These are phyloP conservation scores for Petrocephalus microphthalmus DNA, from an alignment of 2,113 vertebrate species.

Conservation along the genomic window DNA sequence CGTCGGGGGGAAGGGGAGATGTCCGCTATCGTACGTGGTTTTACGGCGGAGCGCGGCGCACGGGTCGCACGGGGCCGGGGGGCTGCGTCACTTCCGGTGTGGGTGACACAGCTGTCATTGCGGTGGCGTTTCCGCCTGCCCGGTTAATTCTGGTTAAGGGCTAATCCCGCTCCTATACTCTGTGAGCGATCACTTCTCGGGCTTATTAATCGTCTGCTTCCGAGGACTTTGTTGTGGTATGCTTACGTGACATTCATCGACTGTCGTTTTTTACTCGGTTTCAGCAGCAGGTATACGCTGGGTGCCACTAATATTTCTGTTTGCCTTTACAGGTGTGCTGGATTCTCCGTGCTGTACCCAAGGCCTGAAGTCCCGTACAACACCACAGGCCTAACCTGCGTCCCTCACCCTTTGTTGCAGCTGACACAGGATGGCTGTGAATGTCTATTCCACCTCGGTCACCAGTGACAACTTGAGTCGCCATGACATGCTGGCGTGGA, in stretches of 20 bases:
- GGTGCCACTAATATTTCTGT: too few relatives aligned
- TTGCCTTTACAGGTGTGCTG: not conserved
- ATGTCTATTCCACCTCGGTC: conserved; percentile 97
- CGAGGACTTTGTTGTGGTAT: not conserved
- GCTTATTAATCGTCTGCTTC: not conserved
- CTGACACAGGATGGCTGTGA: conserved; percentile 86
- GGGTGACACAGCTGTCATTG: not conserved
- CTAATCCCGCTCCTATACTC: not conserved
- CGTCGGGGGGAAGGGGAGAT: not conserved
- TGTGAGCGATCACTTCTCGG: not conserved
- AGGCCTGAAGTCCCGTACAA: not conserved
- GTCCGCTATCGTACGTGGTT: not conserved
- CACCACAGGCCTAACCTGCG: not conserved
- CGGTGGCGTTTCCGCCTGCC: not conserved
- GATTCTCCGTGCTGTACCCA: not conserved
- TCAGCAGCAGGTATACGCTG: too few relatives aligned
- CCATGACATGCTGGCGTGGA: conserved; percentile 97
- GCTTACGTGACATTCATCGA: not conserved
- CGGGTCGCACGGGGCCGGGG: not conserved
- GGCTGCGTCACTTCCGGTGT: not conserved
- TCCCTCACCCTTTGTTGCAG: conserved; percentile 2
- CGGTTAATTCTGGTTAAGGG: not conserved
- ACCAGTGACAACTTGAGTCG: conserved; percentile 95
- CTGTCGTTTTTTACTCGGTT: not conserved
- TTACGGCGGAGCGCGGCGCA: not conserved